Evolutionary conservation across 2,888 invertebrate genomes (phyloP), one percentile per base, ranked within the genome.

Genomic region (Schrankia costaestrigalis): DNA sequence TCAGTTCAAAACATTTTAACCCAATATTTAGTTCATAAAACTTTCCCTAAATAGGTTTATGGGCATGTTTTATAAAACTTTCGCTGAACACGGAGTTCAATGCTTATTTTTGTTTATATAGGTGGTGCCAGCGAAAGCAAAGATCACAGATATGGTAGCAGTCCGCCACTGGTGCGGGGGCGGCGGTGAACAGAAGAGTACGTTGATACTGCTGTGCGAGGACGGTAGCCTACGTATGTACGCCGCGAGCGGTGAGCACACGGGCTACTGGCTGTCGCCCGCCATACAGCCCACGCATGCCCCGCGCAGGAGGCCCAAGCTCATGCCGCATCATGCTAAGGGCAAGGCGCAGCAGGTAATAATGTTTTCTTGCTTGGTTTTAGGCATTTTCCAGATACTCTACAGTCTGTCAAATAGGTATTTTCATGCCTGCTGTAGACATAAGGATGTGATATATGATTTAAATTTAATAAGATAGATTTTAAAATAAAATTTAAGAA

Each of bases 121-220:
- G 89, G 81, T 93, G 17, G 90, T 94, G 9, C 95, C 96, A 0
- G 94, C 95, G 0, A 98, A 98, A 75, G 95, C 97, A 0, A 97
- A 97, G 79, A 97, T 98, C 26, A 97, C 97, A 78, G 98, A 98
- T 74, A 96, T 98, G 92, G 97, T 98, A 0, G 97, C 97, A 0
- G 95, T 98, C 31, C 91, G 98, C 1, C 98, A 98, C 72, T 92
- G 93, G 42, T 93, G 93, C 35, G 92, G 93, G 9, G 81, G 97
- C 64, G 91, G 93, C 6, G 92, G 92, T 14, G 95, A 97, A 61
- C 91, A 93, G 63, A 92, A 97, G 64, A 97, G 97, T 2, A 98
- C 98, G 0, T 88, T 98, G 34, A 95, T 98, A 45, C 78, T 98
- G 13, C 89, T 99, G 9, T 98, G 98, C 76, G 98, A 99, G 76